phyloP scores from a whole-genome alignment of 2,113 vertebrate genomes.

The Chloebia gouldiae region DNA sequence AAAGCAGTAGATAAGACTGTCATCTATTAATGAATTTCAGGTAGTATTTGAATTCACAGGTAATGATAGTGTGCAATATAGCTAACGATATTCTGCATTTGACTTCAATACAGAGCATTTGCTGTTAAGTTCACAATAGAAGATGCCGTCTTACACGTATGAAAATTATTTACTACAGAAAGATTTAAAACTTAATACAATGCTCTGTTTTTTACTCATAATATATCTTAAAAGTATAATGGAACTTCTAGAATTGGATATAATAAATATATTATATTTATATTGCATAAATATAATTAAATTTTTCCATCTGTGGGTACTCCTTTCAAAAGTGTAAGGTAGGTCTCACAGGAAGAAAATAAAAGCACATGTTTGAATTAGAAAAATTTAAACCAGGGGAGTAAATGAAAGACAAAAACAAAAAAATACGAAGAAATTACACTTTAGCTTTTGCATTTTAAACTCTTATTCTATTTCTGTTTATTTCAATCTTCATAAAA shows the following conservation, averaged over 20 bases:
- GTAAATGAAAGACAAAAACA: not conserved
- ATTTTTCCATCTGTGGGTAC: not conserved
- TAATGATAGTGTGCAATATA: not conserved
- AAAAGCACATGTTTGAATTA: not conserved
- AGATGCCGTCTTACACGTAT: not conserved
- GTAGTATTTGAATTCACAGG: not conserved
- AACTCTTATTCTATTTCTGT: not conserved
- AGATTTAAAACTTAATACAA: not conserved
- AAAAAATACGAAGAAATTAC: not conserved
- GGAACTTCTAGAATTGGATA: not conserved
- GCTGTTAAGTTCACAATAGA: not conserved
- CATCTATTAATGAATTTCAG: not conserved
- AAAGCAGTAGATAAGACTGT: not conserved
- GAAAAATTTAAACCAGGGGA: not conserved
- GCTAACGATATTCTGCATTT: not conserved
- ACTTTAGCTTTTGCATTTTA: not conserved
- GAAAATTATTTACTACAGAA: not conserved
- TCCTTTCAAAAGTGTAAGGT: not conserved
- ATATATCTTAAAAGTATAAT: not conserved
- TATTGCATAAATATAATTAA: not conserved
- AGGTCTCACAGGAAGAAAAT: not conserved
- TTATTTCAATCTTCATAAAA: not conserved
- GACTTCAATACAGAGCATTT: not conserved
- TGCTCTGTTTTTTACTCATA: not conserved
- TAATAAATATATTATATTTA: too few relatives aligned